Percentiles rank a stretch among this genome's conserved stretches.
These are phyloP conservation scores for Hylaea fasciaria DNA, from an alignment of 2,888 invertebrate genomes.

Conservation along the genomic window DNA sequence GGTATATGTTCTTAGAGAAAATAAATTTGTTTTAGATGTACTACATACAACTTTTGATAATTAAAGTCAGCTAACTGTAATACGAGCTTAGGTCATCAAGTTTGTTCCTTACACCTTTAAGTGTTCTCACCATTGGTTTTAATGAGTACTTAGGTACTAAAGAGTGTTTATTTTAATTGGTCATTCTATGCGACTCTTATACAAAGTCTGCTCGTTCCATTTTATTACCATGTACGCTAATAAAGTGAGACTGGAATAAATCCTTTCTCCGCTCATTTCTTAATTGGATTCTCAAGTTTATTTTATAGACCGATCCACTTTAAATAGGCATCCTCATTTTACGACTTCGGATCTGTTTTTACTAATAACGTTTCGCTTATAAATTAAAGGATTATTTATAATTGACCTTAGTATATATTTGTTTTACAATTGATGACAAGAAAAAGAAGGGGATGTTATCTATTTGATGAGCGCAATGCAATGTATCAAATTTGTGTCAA, in stretches of 20 bases:
- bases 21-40: too few species aligned
- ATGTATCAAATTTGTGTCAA: too few species aligned
- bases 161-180: conserved; percentile 49
- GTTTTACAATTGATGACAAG: neutral
- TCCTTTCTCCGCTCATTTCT: conserved; percentile 76
- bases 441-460: too few species aligned
- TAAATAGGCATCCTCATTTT: conserved; percentile 69
- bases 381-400: conserved; percentile 31
- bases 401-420: neutral
- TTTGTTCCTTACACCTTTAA: neutral
- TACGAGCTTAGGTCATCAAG: neutral
- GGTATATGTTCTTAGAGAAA: too few species aligned
- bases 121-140: conserved; percentile 19
- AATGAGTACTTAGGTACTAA: conserved; percentile 15
- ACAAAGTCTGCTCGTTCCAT: conserved; percentile 59
- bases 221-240: conserved; percentile 72
- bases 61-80: conserved; percentile 13
- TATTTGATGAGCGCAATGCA: too few species aligned
- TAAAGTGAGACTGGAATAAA: conserved; percentile 73
- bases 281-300: conserved; percentile 82
- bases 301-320: conserved; percentile 76
- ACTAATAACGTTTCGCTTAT: conserved; percentile 37
- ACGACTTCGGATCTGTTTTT: conserved; percentile 70
- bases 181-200: conserved; percentile 49
- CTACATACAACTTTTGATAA: neutral